Conservation (phyloP, 2,113 vertebrate genomes). For the Microtus pennsylvanicus region DNA sequence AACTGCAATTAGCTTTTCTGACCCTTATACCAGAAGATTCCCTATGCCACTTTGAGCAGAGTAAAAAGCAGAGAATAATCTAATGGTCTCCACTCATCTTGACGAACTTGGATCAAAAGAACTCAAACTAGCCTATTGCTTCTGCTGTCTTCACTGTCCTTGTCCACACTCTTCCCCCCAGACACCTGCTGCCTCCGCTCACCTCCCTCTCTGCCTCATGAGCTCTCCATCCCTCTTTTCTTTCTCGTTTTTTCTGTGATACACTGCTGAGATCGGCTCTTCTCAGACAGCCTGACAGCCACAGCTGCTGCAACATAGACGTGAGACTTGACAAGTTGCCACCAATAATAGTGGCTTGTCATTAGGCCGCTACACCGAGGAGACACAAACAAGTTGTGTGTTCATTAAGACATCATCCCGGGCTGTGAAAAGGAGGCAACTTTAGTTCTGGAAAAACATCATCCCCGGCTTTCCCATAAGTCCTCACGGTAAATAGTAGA, state of each 20-base stretch:
- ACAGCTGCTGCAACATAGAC: slow-evolving; percentile 12
- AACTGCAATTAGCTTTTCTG: slow-evolving; percentile 39
- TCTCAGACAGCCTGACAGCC: slow-evolving; percentile 23
- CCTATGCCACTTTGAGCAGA: background rate
- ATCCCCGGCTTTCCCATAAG: background rate
- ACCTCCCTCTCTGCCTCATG: background rate
- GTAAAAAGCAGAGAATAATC: background rate
- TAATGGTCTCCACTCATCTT: slow-evolving; percentile 7
- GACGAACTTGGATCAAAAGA: background rate
- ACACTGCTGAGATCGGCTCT: background rate
- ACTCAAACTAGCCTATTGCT: accelerated
- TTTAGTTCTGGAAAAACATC: background rate
- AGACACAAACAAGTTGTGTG: background rate
- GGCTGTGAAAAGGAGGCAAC: background rate
- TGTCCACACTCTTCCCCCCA: background rate
- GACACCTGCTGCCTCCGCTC: background rate
- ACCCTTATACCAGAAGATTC: slow-evolving; percentile 20
- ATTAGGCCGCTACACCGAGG: background rate
- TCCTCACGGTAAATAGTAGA: background rate
- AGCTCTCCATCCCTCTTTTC: background rate
- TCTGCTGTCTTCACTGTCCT: background rate
- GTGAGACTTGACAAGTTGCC: slow-evolving; percentile 65
- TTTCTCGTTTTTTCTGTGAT: background rate
- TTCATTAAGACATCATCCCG: background rate
- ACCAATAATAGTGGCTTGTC: slow-evolving; percentile 53